Percentiles rank a stretch among this genome's conserved stretches.
Evolutionary conservation across 2,797 vertebrate species (phyloP).

Genomic region (Falco rusticolus): DNA sequence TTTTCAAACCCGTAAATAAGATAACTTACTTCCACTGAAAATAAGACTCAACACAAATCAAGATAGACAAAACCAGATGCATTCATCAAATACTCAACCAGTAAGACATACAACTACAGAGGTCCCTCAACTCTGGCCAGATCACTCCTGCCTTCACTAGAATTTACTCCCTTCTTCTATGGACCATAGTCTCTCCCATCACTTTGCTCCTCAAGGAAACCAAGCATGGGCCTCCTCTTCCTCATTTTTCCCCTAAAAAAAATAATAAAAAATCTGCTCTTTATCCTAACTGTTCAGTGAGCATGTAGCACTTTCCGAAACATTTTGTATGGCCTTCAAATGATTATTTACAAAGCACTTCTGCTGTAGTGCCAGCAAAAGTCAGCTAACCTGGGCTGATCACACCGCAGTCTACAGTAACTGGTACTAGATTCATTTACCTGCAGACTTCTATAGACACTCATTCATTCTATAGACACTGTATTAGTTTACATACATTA

Average conservation of each 20-base stretch:
- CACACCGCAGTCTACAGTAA: neutral
- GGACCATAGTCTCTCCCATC: neutral
- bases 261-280: neutral
- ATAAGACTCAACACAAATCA: neutral
- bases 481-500: neutral
- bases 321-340: neutral
- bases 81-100: neutral
- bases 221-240: fast-evolving
- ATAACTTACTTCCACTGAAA: neutral
- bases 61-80: neutral
- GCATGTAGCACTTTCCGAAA: neutral
- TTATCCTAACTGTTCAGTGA: neutral
- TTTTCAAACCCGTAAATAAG: neutral
- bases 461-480: too few relatives aligned
- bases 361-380: neutral
- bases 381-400: neutral
- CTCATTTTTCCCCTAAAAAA: neutral
- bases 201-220: neutral
- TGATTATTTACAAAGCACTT: neutral
- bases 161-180: neutral
- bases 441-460: neutral
- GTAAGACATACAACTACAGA: neutral
- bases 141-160: neutral
- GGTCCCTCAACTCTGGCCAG: neutral
- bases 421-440: neutral